phyloP scores from a whole-genome alignment of 2,888 invertebrate species.

The Chironomus tentans region DNA sequence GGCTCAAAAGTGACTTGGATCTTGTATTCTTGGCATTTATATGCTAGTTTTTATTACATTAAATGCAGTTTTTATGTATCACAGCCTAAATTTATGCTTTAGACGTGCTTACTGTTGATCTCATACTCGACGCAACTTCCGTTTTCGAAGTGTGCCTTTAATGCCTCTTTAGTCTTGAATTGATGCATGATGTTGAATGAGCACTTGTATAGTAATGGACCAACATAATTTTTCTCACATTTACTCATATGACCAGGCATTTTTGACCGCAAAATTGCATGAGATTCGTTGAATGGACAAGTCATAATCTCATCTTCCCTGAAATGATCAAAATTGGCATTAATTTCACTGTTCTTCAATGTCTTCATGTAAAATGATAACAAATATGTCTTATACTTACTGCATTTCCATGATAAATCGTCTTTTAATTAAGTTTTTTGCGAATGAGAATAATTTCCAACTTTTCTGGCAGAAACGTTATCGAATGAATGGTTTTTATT shows the following conservation, averaged over 20 bases:
- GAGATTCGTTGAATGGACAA: slow-evolving; percentile 5
- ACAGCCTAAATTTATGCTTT: too few relatives aligned
- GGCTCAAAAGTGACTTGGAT: too few relatives aligned
- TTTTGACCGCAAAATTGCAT: not conserved
- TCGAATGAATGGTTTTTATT: too few relatives aligned
- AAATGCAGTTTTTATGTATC: too few relatives aligned
- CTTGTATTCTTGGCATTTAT: too few relatives aligned
- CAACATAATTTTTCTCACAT: not conserved
- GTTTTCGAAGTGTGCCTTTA: not conserved
- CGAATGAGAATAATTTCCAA: too few relatives aligned
- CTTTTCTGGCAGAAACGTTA: too few relatives aligned
- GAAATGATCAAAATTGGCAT: not conserved
- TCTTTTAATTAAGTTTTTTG: too few relatives aligned
- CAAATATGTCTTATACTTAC: too few relatives aligned
- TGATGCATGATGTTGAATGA: slow-evolving; percentile 1
- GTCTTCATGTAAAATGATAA: too few relatives aligned
- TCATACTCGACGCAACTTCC: not conserved
- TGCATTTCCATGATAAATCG: too few relatives aligned
- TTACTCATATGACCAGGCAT: not conserved
- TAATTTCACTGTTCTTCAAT: not conserved
- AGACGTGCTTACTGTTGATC: not conserved
- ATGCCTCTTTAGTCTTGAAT: not conserved
- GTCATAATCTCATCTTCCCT: not conserved
- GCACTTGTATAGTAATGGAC: not conserved
- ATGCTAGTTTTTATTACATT: too few relatives aligned